Base-by-base conservation (phyloP, 2,888 invertebrate species). In the Aquatica leii region DNA sequence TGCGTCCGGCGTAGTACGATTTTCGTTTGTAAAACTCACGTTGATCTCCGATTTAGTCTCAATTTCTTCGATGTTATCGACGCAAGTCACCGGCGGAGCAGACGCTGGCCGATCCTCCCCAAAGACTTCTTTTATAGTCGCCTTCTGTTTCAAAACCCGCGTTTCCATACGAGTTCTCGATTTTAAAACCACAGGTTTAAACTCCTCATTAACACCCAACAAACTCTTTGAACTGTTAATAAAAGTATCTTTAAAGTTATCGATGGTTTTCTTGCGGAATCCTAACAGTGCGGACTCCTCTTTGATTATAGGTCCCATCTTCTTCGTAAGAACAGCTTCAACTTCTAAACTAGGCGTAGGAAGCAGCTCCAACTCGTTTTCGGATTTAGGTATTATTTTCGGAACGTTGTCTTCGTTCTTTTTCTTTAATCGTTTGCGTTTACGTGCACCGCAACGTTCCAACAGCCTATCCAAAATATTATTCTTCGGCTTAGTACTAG, bases 81-180 rank as follows among this genome's bases (percentile, higher is more conserved):
- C 83, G 73, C 86, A 88, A 1, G 88, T 86, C 65, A 86, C 84
- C 0, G 93, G 93, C 0, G 93, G 93, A 0, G 93, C 93, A 0
- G 93, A 93, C 0, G 93, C 92, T 0, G 94, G 92, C 41, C 93
- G 84, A 74, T 93, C 93, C 65, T 86, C 86, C 0, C 93, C 93
- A 78, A 94, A 93, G 1, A 93, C 92, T 81, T 93, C 92, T 70
- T 91, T 88, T 43, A 93, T 92, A 1, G 91, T 90, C 41, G 91
- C 91, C 73, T 90, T 84, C 75, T 90, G 90, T 78, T 92, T 91
- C 69, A 87, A 78, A 14, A 89, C 85, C 73, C 90, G 84, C 49
- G 90, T 91, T 77, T 92, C 91, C 31, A 89, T 91, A 73, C 92
- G 84, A 14, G 92, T 92, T 73, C 92, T 85, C 48, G 91, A 87